Conservation (phyloP, 1,140 invertebrate genomes). For the Helicoverpa zea region DNA sequence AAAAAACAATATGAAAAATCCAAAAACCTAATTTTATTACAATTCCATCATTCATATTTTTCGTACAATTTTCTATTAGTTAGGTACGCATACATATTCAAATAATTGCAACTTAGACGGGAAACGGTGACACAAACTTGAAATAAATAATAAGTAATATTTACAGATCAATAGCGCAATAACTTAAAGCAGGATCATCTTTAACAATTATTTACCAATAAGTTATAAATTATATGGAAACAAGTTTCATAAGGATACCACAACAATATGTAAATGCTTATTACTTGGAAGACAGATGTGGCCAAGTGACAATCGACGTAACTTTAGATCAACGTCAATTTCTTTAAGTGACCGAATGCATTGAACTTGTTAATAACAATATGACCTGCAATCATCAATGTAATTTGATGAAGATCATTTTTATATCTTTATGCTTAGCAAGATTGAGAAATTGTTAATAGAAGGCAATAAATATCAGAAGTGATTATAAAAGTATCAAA, state of each 20-base stretch:
- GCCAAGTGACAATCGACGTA: neutral
- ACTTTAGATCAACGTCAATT: neutral
- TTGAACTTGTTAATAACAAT: no score
- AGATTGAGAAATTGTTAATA: no score
- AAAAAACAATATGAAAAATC: neutral
- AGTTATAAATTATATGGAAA: neutral
- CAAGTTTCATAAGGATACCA: neutral
- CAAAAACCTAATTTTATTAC: neutral
- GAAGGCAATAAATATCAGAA: no score
- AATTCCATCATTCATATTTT: no score
- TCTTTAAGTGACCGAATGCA: neutral
- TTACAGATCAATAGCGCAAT: constrained; percentile 9
- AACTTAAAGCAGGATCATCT: neutral
- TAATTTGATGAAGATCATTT: no score
- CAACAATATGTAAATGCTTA: constrained; percentile 1
- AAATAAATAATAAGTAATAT: neutral
- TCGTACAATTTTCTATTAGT: no score
- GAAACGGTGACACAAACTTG: no score
- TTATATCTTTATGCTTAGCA: no score
- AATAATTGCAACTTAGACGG: no score
- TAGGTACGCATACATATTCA: no score
- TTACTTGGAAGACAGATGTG: neutral
- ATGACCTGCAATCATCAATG: no score
- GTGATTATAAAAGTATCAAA: no score
- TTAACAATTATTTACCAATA: neutral